These are phyloP conservation scores for Strix aluco DNA, from an alignment of 2,113 vertebrate genomes.

Conservation along the genomic window DNA sequence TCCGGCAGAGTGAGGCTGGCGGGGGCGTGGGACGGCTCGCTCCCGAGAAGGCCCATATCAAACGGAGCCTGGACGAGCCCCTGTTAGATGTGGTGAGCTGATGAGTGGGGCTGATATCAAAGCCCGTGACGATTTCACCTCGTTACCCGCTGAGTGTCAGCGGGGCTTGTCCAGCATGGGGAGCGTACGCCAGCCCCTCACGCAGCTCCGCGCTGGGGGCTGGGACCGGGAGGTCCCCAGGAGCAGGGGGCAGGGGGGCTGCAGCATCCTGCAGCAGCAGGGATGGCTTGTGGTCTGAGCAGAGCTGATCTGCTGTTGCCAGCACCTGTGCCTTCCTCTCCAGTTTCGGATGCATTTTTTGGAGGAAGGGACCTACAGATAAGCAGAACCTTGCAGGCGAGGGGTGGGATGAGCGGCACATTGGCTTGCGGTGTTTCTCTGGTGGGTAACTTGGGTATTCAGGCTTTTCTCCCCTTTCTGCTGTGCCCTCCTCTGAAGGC, in stretches of 20 bases:
- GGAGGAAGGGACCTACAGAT: neutral
- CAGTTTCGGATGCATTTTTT: fast-evolving
- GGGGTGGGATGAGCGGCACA: neutral
- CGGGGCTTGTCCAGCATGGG: fast-evolving
- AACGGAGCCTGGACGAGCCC: neutral
- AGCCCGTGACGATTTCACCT: neutral
- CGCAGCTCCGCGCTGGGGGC: fast-evolving
- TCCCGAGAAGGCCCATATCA: neutral
- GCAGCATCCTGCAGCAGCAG: neutral
- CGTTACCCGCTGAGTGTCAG: neutral
- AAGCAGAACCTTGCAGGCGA: neutral
- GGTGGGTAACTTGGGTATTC: neutral
- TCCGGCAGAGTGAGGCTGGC: fast-evolving
- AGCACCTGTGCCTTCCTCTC: neutral
- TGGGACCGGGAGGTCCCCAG: fast-evolving
- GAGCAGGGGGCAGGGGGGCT: fast-evolving
- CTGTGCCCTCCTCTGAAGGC: neutral
- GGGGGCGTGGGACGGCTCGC: fast-evolving
- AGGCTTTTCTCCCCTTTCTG: neutral
- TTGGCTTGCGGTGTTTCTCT: neutral
- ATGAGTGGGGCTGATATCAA: neutral
- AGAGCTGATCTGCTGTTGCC: neutral
- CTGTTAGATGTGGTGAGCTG: neutral
- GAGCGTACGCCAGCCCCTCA: fast-evolving
- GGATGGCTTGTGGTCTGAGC: neutral